These are phyloP conservation scores for Hemicrepidius hirtus DNA, from an alignment of 2,888 invertebrate genomes.

Conservation along the genomic window DNA sequence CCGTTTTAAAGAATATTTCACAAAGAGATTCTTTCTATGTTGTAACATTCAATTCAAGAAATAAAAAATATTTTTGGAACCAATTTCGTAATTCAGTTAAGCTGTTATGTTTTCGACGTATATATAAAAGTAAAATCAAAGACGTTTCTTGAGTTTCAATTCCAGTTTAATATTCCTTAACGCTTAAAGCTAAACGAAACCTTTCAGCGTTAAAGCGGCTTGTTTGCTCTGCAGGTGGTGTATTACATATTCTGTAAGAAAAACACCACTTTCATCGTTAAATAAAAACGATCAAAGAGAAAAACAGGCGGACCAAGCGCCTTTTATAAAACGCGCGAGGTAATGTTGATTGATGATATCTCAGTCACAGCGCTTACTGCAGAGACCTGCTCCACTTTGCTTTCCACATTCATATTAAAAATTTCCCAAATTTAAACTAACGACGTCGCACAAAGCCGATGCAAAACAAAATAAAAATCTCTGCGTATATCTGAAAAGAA, in stretches of 20 bases:
- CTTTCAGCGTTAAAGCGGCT: conserved; percentile 19
- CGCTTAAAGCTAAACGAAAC: conserved; percentile 10
- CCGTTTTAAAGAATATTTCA: no score
- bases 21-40: no score
- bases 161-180: conserved; percentile 12
- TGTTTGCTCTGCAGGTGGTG: conserved; percentile 26
- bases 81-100: not conserved
- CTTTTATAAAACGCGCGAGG: conserved; percentile 49
- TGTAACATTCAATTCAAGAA: no score
- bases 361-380: conserved; percentile 37
- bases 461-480: conserved; percentile 23
- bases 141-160: conserved; percentile 3
- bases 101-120: not conserved
- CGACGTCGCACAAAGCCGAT: conserved; percentile 27
- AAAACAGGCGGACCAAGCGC: conserved; percentile 18
- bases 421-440: conserved; percentile 53
- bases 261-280: conserved; percentile 30
- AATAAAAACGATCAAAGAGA: conserved; percentile 37
- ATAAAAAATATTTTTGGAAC: no score
- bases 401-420: conserved; percentile 45
- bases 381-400: conserved; percentile 44
- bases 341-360: conserved; percentile 56
- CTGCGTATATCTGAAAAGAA: not conserved
- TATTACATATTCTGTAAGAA: conserved; percentile 32
- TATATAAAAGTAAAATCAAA: not conserved